Conservation (phyloP, 2,888 invertebrate genomes). For the Busseola fusca region DNA sequence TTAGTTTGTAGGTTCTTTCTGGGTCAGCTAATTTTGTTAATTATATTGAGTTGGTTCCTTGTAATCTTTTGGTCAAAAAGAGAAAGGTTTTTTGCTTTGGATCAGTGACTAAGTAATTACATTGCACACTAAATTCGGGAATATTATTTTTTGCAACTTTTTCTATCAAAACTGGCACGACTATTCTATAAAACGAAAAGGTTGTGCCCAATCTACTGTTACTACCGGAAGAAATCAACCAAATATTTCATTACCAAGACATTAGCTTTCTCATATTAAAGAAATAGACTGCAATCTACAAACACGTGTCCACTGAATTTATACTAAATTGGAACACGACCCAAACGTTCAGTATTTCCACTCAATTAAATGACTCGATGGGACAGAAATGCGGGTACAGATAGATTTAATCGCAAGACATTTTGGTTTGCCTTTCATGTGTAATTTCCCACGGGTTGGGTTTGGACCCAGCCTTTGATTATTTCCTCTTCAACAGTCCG, state of each 20-base stretch:
- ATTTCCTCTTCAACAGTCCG: slow-evolving; percentile 68
- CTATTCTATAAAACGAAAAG: background rate
- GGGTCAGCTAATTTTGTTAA: slow-evolving; percentile 15
- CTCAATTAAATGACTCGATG: slow-evolving; percentile 82
- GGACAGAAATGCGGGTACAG: slow-evolving; percentile 78
- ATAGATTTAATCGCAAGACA: slow-evolving; percentile 82
- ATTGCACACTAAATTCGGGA: background rate
- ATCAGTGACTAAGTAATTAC: background rate
- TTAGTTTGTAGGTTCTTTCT: slow-evolving; percentile 19
- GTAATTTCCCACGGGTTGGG: slow-evolving; percentile 76
- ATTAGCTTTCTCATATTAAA: slow-evolving; percentile 54
- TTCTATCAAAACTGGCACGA: background rate
- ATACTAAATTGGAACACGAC: slow-evolving; percentile 71
- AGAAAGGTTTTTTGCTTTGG: background rate
- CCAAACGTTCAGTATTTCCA: slow-evolving; percentile 76
- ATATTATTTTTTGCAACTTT: background rate
- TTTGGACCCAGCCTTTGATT: slow-evolving; percentile 67
- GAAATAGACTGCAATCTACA: slow-evolving; percentile 58
- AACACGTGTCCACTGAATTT: slow-evolving; percentile 70
- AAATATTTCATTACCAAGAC: slow-evolving; percentile 46
- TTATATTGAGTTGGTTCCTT: background rate
- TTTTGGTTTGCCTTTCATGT: slow-evolving; percentile 79
- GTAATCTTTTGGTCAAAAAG: background rate
- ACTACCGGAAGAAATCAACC: slow-evolving; percentile 2
- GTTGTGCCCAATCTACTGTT: background rate